Conservation (phyloP, 2,113 vertebrate genomes). For the Lagopus muta region DNA sequence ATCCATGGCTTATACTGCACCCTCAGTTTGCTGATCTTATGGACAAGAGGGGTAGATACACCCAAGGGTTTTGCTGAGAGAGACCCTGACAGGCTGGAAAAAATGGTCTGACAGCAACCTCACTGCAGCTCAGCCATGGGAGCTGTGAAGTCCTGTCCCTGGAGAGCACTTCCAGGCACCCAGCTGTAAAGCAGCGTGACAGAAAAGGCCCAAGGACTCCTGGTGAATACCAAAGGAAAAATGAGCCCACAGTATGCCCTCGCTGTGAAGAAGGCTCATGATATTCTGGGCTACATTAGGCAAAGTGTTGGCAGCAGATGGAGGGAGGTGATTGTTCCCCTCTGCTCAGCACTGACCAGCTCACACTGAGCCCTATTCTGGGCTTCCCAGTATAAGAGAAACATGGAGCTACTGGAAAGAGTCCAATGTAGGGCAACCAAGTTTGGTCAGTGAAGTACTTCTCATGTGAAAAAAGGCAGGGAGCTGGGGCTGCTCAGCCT, state of each 20-base stretch:
- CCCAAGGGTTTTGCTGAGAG: background rate
- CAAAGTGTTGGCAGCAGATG: background rate
- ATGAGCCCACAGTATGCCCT: fast-evolving
- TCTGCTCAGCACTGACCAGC: background rate
- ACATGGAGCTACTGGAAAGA: background rate
- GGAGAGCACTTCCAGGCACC: background rate
- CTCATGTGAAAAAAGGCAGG: background rate
- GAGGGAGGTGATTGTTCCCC: background rate
- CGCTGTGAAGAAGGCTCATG: fast-evolving
- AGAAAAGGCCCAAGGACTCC: background rate
- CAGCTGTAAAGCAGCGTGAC: background rate
- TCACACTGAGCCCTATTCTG: too few relatives aligned
- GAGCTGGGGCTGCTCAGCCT: background rate
- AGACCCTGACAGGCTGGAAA: background rate
- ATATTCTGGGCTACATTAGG: background rate
- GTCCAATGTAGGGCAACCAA: background rate
- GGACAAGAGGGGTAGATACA: background rate
- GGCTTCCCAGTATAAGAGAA: too few relatives aligned
- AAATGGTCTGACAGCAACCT: background rate
- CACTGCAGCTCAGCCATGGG: fast-evolving
- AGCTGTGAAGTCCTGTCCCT: background rate
- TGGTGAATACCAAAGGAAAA: background rate
- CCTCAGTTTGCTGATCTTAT: background rate
- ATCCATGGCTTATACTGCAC: background rate
- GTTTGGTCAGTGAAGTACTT: background rate